Percentiles rank a stretch among this genome's conserved stretches.
These are phyloP conservation scores for Laupala kohalensis DNA, from an alignment of 1,140 invertebrate genomes.

Conservation along the genomic window DNA sequence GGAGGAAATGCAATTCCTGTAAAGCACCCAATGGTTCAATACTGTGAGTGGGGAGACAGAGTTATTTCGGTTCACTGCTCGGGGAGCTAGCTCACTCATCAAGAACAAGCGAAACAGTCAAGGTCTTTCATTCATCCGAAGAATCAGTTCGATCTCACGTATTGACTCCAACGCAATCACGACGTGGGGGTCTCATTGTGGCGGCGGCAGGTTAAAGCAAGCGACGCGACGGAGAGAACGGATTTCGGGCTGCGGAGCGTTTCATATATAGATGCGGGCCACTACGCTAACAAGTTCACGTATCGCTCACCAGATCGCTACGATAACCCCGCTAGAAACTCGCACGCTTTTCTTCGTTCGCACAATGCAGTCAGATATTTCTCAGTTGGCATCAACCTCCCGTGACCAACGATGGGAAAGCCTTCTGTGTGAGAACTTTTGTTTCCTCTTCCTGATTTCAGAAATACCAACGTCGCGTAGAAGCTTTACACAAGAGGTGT, in stretches of 20 bases:
- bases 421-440: not conserved
- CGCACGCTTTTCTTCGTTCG: not conserved
- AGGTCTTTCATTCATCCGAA: not conserved
- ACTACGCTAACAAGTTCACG: not conserved
- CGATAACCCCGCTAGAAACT: not conserved
- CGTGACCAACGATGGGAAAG: not conserved
- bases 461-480: not conserved
- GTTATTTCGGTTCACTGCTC: too few species aligned
- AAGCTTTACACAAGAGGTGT: not conserved
- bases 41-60: too few species aligned
- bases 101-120: not conserved
- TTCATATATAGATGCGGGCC: not conserved
- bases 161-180: not conserved
- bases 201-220: not conserved
- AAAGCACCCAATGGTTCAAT: too few species aligned
- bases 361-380: not conserved
- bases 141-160: not conserved
- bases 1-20: too few species aligned
- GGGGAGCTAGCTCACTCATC: too few species aligned
- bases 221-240: not conserved
- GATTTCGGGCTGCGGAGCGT: not conserved
- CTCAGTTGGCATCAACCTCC: not conserved
- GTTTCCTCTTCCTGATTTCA: not conserved
- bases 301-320: not conserved
- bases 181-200: not conserved